Conservation (phyloP, 2,113 vertebrate genomes). For the Plecturocebus donacophilus region DNA sequence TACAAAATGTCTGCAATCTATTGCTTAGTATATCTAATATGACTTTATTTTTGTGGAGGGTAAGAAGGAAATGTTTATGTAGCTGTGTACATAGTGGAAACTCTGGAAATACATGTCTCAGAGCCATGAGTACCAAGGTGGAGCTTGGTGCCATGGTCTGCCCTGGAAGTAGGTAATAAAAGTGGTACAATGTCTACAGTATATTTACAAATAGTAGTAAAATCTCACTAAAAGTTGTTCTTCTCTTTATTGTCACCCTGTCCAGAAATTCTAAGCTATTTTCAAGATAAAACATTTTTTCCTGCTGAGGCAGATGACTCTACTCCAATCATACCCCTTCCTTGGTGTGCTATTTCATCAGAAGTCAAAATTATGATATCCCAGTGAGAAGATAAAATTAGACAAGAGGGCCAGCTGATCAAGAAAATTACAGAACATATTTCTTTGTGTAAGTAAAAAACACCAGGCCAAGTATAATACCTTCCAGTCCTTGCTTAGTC, state of each 20-base stretch:
- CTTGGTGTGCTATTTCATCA: not conserved
- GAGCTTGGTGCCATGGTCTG: not conserved
- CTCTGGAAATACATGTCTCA: not conserved
- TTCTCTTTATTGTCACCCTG: not conserved
- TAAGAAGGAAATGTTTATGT: slow-evolving; percentile 17
- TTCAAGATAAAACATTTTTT: not conserved
- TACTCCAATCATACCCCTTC: not conserved
- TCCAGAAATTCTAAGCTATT: not conserved
- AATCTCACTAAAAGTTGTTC: not conserved
- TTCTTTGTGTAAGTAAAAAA: not conserved
- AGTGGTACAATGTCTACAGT: not conserved
- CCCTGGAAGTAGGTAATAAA: not conserved
- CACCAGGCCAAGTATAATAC: not conserved
- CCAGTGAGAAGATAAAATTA: not conserved
- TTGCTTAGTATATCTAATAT: not conserved
- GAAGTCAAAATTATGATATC: not conserved
- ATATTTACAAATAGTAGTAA: not conserved
- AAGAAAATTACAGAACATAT: not conserved
- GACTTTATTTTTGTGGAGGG: not conserved
- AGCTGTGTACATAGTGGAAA: not conserved
- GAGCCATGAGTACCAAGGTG: not conserved
- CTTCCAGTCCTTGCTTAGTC: not conserved
- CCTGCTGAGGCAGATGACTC: not conserved
- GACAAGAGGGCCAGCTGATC: not conserved
- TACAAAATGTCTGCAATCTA: not conserved